Conservation (phyloP, 2,797 vertebrate species). For the Strix occidentalis region DNA sequence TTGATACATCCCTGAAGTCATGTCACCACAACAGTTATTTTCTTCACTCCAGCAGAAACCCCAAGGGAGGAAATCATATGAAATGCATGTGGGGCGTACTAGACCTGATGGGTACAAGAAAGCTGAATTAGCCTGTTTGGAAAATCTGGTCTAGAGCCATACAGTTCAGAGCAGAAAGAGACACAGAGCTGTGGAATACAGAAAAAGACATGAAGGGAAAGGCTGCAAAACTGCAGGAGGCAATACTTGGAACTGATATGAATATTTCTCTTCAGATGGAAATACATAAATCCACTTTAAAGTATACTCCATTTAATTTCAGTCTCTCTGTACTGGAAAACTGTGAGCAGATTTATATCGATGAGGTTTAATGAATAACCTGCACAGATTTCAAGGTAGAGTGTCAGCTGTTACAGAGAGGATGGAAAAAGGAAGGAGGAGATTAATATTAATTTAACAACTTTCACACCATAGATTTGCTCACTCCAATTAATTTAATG, state of each 20-base stretch:
- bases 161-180: not conserved
- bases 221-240: not conserved
- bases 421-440: not conserved
- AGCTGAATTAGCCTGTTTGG: conserved; percentile 22
- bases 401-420: not conserved
- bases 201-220: not conserved
- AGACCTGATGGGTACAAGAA: conserved; percentile 28
- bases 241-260: not conserved
- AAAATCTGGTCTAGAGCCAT: conserved; percentile 1
- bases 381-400: conserved; percentile 3
- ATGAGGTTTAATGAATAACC: conserved; percentile 7
- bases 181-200: not conserved
- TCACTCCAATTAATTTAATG: conserved; percentile 21
- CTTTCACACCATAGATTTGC: not conserved
- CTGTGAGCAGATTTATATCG: not conserved
- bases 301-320: not conserved
- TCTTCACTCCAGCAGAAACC: conserved; percentile 37
- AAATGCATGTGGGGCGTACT: conserved; percentile 8
- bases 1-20: conserved; percentile 57
- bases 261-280: not conserved
- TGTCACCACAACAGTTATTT: conserved; percentile 46
- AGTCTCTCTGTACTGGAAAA: not conserved
- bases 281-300: not conserved
- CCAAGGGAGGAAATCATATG: conserved; percentile 24
- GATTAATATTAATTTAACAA: not conserved